phyloP scores from a whole-genome alignment of 2,888 invertebrate species.

The Sinotaia quadrata region DNA sequence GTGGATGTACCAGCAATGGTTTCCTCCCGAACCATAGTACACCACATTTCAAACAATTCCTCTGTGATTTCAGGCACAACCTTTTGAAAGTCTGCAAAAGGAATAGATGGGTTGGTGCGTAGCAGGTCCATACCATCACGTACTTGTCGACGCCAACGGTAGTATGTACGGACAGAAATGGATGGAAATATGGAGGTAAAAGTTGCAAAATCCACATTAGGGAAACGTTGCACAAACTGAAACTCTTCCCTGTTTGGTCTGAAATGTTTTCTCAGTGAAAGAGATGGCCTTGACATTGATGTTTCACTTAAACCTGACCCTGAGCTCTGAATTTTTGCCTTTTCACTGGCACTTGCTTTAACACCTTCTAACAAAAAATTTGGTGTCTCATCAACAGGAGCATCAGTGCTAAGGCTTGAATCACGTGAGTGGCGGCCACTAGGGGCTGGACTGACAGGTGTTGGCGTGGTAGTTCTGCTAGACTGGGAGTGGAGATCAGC shows the following conservation, averaged over 20 bases:
- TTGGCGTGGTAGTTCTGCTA: not conserved
- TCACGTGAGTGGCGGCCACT: conserved; percentile 18
- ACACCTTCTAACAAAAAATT: not conserved
- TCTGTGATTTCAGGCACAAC: conserved; percentile 40
- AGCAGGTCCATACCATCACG: conserved; percentile 36
- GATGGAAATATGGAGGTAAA: conserved; percentile 33
- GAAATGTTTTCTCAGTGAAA: conserved; percentile 32
- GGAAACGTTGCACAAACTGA: conserved; percentile 37
- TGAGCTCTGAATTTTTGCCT: not conserved
- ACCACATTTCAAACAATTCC: conserved; percentile 39
- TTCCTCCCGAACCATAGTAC: conserved; percentile 14
- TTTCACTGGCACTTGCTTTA: not conserved
- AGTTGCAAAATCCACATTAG: conserved; percentile 34
- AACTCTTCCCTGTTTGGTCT: conserved; percentile 35
- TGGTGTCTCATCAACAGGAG: not conserved
- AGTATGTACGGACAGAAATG: conserved; percentile 39
- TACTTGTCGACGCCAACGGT: conserved; percentile 43
- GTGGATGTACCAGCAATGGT: not conserved
- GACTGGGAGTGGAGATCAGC: conserved; percentile 13
- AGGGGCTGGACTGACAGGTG: conserved; percentile 3
- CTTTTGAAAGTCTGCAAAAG: conserved; percentile 32
- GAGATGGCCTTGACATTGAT: not conserved
- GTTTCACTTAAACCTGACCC: not conserved
- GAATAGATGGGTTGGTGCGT: conserved; percentile 32
- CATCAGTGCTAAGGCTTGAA: not conserved